Conservation (phyloP, 2,113 vertebrate genomes). For the Lanius collurio region DNA sequence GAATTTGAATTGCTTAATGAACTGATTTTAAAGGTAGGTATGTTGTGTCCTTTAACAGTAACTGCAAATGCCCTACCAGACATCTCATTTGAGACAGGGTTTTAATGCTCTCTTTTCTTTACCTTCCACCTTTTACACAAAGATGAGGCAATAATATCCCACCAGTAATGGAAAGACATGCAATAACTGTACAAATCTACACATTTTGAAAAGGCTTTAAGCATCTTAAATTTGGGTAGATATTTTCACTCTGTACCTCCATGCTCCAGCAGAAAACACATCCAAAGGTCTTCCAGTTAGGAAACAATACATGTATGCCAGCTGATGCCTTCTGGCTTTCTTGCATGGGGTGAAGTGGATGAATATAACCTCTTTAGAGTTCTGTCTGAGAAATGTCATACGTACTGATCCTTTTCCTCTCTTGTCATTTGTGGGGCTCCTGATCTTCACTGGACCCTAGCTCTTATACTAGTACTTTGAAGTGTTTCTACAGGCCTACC, state of each 20-base stretch:
- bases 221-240: not conserved
- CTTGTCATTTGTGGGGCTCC: not conserved
- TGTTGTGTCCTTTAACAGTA: constrained; percentile 12
- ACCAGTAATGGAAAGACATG: not conserved
- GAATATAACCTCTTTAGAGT: not conserved
- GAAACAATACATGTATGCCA: accelerated
- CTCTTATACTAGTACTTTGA: not conserved
- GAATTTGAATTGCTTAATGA: constrained; percentile 53
- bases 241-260: not conserved
- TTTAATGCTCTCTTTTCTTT: not conserved
- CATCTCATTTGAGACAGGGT: not conserved
- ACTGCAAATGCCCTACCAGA: not conserved
- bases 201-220: not conserved
- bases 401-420: not conserved
- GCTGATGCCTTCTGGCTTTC: not conserved
- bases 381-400: not conserved
- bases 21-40: constrained; percentile 49
- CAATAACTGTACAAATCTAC: not conserved
- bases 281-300: not conserved
- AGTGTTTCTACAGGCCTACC: not conserved
- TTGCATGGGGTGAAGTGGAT: not conserved
- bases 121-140: not conserved
- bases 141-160: not conserved
- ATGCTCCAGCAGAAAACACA: not conserved
- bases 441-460: not conserved